Conservation (phyloP, 1,140 invertebrate species). For the Diplogasteroides magnus region DNA sequence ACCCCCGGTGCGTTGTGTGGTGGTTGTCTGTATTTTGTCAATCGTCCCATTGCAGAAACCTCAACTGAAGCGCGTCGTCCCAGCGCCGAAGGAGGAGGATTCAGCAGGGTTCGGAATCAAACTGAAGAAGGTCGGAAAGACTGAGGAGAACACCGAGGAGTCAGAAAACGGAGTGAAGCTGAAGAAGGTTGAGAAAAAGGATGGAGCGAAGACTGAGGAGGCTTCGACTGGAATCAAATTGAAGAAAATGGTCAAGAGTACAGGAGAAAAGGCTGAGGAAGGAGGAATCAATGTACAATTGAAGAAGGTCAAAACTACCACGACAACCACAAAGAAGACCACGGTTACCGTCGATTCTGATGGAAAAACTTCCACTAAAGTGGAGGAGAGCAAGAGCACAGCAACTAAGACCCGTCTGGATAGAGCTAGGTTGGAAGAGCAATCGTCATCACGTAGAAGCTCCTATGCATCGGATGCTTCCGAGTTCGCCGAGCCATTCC, state of each 20-base stretch:
- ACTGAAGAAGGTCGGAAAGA: constrained; percentile 14
- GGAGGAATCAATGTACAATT: constrained; percentile 15
- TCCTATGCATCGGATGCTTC: no score
- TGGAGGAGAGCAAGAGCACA: background rate
- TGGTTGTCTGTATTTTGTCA: background rate
- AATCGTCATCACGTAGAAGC: no score
- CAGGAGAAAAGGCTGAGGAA: background rate
- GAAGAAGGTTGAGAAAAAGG: constrained; percentile 29
- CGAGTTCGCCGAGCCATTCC: no score
- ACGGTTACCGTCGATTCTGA: background rate
- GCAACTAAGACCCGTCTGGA: background rate
- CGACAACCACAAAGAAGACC: constrained; percentile 5
- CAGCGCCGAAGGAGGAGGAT: constrained; percentile 21
- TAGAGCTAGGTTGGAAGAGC: background rate
- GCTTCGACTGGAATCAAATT: no score
- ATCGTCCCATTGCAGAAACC: background rate
- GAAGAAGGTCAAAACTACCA: constrained; percentile 27
- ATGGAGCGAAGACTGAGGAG: constrained; percentile 12
- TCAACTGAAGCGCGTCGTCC: constrained; percentile 13
- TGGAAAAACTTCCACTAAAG: constrained; percentile 3
- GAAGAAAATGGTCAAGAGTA: no score
- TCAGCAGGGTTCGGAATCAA: constrained; percentile 11
- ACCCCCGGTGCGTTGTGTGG: background rate
- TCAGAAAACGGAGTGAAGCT: constrained; percentile 22
- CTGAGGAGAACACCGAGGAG: constrained; percentile 24